A percentile compares a stretch with the other conserved stretches of the same genome.
phyloP scores from a whole-genome alignment of 2,888 invertebrate genomes.

The Cylloceria caligata region DNA sequence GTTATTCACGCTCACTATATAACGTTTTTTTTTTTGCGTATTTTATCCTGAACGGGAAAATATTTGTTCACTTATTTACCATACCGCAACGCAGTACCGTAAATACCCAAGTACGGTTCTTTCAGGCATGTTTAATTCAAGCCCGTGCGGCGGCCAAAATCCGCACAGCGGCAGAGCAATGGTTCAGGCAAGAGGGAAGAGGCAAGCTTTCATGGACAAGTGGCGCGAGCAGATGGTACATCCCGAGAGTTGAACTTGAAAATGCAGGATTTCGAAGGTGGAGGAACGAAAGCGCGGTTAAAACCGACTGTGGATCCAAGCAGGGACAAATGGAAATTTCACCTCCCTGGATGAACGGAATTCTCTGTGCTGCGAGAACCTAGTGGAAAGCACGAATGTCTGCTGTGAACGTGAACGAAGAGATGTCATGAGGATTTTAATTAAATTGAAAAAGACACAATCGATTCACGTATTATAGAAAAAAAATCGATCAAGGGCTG shows the following conservation, averaged over 20 bases:
- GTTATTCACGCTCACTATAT: neutral
- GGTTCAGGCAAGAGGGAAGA: constrained; percentile 17
- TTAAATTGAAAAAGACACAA: constrained; percentile 8
- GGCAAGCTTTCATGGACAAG: constrained; percentile 41
- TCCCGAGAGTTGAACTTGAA: constrained; percentile 35
- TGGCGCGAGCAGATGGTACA: constrained; percentile 30
- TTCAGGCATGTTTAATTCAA: constrained; percentile 54
- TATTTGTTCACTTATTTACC: constrained; percentile 49
- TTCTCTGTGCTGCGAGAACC: neutral
- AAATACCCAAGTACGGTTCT: constrained; percentile 44
- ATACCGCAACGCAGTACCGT: constrained; percentile 31
- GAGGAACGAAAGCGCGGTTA: constrained; percentile 7
- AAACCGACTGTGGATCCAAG: constrained; percentile 3
- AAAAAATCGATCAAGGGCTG: neutral
- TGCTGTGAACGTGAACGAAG: neutral
- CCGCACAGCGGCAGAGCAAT: constrained; percentile 23
- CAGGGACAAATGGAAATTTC: constrained; percentile 28
- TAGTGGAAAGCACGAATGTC: neutral
- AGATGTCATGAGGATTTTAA: constrained; percentile 6
- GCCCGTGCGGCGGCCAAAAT: constrained; percentile 7
- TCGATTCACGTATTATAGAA: neutral
- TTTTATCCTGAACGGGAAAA: neutral
- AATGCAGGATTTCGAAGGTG: constrained; percentile 38
- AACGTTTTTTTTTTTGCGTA: neutral
- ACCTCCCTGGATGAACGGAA: neutral